A percentile compares a stretch with the other conserved stretches of the same genome.
These are phyloP conservation scores for Mylabris sibirica DNA, from an alignment of 2,888 invertebrate genomes.

Conservation along the genomic window DNA sequence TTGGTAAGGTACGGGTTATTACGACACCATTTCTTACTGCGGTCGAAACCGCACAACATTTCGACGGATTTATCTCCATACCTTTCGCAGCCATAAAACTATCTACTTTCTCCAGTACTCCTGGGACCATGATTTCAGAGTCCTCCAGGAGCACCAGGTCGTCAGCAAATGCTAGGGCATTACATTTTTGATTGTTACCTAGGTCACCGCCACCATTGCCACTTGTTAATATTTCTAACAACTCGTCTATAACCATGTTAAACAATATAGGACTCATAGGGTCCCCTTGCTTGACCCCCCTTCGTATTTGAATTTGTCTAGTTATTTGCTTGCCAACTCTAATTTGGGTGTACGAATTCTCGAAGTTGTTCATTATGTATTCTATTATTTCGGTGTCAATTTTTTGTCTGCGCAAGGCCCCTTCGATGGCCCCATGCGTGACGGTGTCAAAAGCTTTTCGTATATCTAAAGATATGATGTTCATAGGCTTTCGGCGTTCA, in stretches of 20 bases:
- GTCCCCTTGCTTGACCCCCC: too few relatives aligned
- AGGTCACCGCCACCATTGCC: background rate
- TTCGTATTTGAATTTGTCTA: background rate
- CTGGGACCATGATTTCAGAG: background rate
- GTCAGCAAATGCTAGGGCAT: constrained; percentile 22
- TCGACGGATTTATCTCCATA: too few relatives aligned
- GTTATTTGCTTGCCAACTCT: too few relatives aligned
- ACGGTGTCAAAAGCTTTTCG: constrained; percentile 35
- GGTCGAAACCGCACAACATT: too few relatives aligned
- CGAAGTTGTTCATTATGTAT: too few relatives aligned
- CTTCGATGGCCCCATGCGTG: constrained; percentile 21
- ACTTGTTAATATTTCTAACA: background rate
- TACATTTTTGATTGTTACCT: background rate
- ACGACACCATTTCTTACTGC: too few relatives aligned
- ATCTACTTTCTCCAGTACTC: background rate
- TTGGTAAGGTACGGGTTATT: too few relatives aligned
- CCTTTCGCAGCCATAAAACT: background rate
- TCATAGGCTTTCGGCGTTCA: constrained; percentile 16
- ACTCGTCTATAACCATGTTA: background rate
- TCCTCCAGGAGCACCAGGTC: constrained; percentile 22
- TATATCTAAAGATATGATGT: constrained; percentile 31
- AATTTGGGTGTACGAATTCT: too few relatives aligned
- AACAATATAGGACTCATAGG: too few relatives aligned
- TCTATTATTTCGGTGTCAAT: background rate
- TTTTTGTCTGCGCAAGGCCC: background rate